A percentile compares a stretch with the other conserved stretches of the same genome.
Evolutionary conservation across 2,113 vertebrate species (phyloP).

Genomic region (Galemys pyrenaicus): DNA sequence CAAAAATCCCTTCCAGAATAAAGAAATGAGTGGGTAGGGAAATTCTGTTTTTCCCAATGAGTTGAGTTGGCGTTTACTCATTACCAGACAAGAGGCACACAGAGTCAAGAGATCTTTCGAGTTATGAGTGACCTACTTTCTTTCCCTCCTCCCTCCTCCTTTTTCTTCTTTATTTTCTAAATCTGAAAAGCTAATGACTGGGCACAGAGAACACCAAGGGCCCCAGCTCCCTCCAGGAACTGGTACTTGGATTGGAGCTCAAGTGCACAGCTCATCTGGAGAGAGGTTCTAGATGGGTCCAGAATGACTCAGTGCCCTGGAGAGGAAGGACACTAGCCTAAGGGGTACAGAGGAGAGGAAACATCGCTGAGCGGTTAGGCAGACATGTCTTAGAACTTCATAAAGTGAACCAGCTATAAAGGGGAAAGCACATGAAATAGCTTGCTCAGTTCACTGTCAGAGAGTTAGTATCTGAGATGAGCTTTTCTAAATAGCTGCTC

Average conservation of each 20-base stretch:
- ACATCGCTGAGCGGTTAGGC: not conserved
- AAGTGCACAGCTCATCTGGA: not conserved
- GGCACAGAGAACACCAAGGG: not conserved
- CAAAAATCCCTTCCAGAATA: conserved; percentile 31
- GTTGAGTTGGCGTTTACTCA: not conserved
- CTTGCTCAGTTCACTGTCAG: not conserved
- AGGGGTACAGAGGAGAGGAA: not conserved
- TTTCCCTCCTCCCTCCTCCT: not conserved
- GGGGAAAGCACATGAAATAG: not conserved
- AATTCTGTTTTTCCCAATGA: conserved; percentile 33
- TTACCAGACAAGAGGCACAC: not conserved
- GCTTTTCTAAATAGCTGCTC: conserved; percentile 39
- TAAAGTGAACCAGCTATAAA: conserved; percentile 11
- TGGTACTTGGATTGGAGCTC: not conserved
- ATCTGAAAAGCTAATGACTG: not conserved
- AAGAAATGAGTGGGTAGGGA: conserved; percentile 40
- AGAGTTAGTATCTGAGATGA: not conserved
- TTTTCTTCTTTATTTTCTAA: not conserved
- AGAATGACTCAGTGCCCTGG: not conserved
- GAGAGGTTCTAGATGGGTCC: not conserved
- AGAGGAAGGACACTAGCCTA: not conserved
- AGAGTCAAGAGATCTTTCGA: not conserved
- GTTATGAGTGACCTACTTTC: not conserved
- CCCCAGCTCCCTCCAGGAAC: not conserved
- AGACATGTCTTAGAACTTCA: conserved; percentile 4